Conservation (phyloP, 37 sponge, comb jelly and placozoan species). For the Hexactinellida sp. region DNA sequence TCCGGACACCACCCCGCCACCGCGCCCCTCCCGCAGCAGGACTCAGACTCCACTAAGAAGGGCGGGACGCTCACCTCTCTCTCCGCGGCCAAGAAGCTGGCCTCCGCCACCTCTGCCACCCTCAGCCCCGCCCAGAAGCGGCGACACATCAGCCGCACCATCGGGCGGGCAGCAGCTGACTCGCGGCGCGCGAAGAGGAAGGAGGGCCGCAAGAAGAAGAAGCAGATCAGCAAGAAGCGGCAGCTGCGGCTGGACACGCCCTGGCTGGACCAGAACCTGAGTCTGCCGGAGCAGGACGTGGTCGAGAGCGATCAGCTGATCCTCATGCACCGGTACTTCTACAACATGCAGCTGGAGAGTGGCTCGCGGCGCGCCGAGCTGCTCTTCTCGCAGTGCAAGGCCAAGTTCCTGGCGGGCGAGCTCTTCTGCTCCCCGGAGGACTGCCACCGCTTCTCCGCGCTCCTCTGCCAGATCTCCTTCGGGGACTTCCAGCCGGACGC, state of each 20-base stretch:
- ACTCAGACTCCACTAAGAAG: not conserved
- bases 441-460: slow-evolving; percentile 39
- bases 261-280: slow-evolving; percentile 73
- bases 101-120: not conserved
- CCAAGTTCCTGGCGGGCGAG: slow-evolving; percentile 58
- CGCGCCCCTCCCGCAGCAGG: not conserved
- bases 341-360: slow-evolving; percentile 52
- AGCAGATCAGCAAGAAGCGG: slow-evolving; percentile 69
- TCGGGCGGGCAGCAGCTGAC: slow-evolving; percentile 2
- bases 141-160: not conserved
- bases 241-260: slow-evolving; percentile 84
- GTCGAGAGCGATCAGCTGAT: slow-evolving; percentile 64
- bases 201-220: slow-evolving; percentile 18
- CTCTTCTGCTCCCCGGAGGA: slow-evolving; percentile 44
- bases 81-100: not conserved
- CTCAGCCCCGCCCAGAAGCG: slow-evolving; percentile 5
- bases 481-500: slow-evolving; percentile 36
- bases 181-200: slow-evolving; percentile 1
- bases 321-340: slow-evolving; percentile 75
- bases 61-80: not conserved
- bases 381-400: slow-evolving; percentile 31
- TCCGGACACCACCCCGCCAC: not conserved
- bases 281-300: slow-evolving; percentile 68
- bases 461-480: slow-evolving; percentile 53
- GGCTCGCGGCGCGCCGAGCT: slow-evolving; percentile 15